A percentile compares a stretch with the other conserved stretches of the same genome.
Evolutionary conservation across 2,113 vertebrate genomes (phyloP).

Genomic region (Odocoileus hemionus): DNA sequence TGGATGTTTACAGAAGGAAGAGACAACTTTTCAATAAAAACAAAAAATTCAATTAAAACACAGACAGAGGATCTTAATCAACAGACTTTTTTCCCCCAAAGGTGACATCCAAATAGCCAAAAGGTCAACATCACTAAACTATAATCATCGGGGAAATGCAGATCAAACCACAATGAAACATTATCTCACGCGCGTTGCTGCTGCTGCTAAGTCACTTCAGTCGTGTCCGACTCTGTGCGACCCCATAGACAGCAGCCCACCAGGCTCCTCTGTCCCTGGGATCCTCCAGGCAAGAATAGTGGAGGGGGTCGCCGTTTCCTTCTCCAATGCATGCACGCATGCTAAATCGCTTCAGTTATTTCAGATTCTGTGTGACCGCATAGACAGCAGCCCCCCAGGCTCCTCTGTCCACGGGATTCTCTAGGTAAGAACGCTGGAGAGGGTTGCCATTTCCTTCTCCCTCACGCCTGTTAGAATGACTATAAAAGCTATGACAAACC

Average conservation of each 20-base stretch:
- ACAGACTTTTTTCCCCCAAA: background rate
- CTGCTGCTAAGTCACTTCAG: background rate
- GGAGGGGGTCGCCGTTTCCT: background rate
- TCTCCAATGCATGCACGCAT: too few species aligned
- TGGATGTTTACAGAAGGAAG: background rate
- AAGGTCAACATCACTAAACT: background rate
- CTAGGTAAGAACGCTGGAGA: too few species aligned
- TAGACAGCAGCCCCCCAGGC: too few species aligned
- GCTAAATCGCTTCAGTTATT: too few species aligned
- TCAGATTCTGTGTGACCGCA: too few species aligned
- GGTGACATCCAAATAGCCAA: background rate
- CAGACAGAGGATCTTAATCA: background rate
- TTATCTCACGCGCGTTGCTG: background rate
- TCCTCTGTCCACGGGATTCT: too few species aligned
- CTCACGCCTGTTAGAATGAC: background rate
- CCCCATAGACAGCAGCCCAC: background rate
- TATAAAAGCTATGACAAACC: background rate
- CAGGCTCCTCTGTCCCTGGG: rapidly evolving
- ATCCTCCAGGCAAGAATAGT: background rate
- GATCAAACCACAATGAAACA: background rate
- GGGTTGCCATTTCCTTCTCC: background rate
- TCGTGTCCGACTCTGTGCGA: rapidly evolving
- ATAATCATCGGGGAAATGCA: background rate
- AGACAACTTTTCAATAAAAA: background rate
- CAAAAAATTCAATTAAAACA: background rate